Evolutionary conservation across 1,140 invertebrate genomes (phyloP).

Genomic region (Calliopsis andreniformis): DNA sequence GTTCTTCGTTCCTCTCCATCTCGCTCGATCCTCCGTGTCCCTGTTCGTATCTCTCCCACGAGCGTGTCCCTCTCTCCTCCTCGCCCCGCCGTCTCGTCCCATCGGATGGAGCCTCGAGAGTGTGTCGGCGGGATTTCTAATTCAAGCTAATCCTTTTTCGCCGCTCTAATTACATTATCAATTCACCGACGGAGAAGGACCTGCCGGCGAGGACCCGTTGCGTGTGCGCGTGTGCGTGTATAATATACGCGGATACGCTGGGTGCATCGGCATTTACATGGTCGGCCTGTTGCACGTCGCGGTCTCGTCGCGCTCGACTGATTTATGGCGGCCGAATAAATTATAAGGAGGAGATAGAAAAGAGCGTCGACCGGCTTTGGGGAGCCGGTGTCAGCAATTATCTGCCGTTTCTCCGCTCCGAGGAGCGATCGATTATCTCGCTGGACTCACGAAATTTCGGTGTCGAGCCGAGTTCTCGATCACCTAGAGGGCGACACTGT

Average conservation of each 20-base stretch:
- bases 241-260: conserved; percentile 45
- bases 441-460: neutral
- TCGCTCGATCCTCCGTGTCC: neutral
- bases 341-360: conserved; percentile 65
- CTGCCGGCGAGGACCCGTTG: neutral
- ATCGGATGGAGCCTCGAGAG: conserved; percentile 13
- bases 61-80: neutral
- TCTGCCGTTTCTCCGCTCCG: conserved; percentile 11
- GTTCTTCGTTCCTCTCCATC: conserved; percentile 46
- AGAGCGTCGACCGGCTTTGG: conserved; percentile 52
- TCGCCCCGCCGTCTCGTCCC: neutral
- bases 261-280: conserved; percentile 56
- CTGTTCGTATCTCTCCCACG: conserved; percentile 24
- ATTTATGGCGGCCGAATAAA: conserved; percentile 66
- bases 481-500: neutral
- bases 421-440: conserved; percentile 38
- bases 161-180: conserved; percentile 75
- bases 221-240: conserved; percentile 28
- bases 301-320: conserved; percentile 49
- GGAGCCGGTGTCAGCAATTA: conserved; percentile 40
- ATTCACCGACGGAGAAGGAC: conserved; percentile 65
- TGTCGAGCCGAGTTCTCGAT: conserved; percentile 6
- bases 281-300: conserved; percentile 53
- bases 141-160: conserved; percentile 76
- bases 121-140: conserved; percentile 72